phyloP scores from a whole-genome alignment of 2,888 invertebrate species.

The Sinelater perroti region DNA sequence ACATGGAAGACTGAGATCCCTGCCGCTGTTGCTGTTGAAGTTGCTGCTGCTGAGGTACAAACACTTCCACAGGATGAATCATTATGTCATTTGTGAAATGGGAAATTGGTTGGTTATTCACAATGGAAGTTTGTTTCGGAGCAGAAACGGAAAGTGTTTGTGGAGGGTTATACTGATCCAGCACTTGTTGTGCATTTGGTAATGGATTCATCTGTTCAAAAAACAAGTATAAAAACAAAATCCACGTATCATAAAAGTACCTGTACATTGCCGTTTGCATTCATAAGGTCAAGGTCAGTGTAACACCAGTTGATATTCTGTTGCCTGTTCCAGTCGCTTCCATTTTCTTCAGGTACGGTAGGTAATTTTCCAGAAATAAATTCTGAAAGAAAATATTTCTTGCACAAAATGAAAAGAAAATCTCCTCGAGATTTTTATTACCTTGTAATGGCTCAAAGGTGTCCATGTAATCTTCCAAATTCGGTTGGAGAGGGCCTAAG shows the following conservation, averaged over 20 bases:
- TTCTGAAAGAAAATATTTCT: conserved; percentile 55
- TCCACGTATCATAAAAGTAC: no score
- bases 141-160: conserved; percentile 39
- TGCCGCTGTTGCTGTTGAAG: conserved; percentile 56
- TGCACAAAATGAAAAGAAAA: conserved; percentile 1
- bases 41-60: conserved; percentile 26
- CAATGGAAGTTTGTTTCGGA: conserved; percentile 42
- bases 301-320: conserved; percentile 44
- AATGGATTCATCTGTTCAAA: conserved; percentile 36
- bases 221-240: no score
- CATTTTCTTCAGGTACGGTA: conserved; percentile 68
- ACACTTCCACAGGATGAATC: conserved; percentile 39
- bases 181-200: conserved; percentile 35
- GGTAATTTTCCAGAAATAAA: conserved; percentile 67
- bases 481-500: conserved; percentile 95
- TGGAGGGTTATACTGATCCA: conserved; percentile 56
- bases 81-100: conserved; percentile 38
- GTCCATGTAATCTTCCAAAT: conserved; percentile 95
- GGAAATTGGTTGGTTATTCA: conserved; percentile 40
- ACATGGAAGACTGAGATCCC: conserved; percentile 56
- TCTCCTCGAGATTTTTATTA: conserved; percentile 59
- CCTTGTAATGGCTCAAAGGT: conserved; percentile 86
- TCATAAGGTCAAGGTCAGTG: conserved; percentile 51
- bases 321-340: conserved; percentile 43
- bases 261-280: conserved; percentile 32